A percentile compares a stretch with the other conserved stretches of the same genome.
Evolutionary conservation across 2,888 invertebrate species (phyloP).

Genomic region (Selenia dentaria): DNA sequence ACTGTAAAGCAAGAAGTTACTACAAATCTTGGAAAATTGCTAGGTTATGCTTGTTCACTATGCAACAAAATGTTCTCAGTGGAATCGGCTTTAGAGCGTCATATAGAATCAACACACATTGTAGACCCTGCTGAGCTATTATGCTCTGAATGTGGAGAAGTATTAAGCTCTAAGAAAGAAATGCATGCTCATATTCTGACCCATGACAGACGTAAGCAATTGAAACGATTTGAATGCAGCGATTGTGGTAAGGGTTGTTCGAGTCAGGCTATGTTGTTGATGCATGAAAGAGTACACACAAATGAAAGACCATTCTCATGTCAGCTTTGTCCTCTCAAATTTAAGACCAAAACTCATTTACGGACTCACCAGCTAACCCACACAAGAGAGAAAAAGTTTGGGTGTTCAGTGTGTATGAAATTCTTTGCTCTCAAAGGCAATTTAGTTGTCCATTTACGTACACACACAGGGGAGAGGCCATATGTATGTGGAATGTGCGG

Average conservation of each 20-base stretch:
- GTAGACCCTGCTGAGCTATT: slow-evolving; percentile 59
- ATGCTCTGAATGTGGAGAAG: slow-evolving; percentile 71
- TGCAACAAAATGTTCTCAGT: slow-evolving; percentile 79
- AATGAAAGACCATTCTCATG: slow-evolving; percentile 78
- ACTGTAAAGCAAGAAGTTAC: slow-evolving; percentile 73
- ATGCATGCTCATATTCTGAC: slow-evolving; percentile 58
- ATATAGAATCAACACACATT: slow-evolving; percentile 70
- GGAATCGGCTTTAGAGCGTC: slow-evolving; percentile 71
- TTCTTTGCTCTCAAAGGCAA: slow-evolving; percentile 81
- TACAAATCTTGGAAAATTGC: slow-evolving; percentile 64
- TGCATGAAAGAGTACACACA: slow-evolving; percentile 80
- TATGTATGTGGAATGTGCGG: slow-evolving; percentile 74
- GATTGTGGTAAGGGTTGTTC: slow-evolving; percentile 75
- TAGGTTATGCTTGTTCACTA: slow-evolving; percentile 73
- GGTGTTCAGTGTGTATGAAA: slow-evolving; percentile 81
- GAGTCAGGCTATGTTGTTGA: slow-evolving; percentile 77
- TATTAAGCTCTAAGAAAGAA: slow-evolving; percentile 60
- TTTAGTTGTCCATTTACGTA: slow-evolving; percentile 76
- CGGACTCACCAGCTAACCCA: slow-evolving; percentile 79
- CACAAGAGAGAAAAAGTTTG: slow-evolving; percentile 79
- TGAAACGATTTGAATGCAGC: slow-evolving; percentile 69
- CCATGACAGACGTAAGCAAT: slow-evolving; percentile 57
- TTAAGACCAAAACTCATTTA: slow-evolving; percentile 79
- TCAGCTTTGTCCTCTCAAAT: slow-evolving; percentile 69
- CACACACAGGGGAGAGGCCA: slow-evolving; percentile 80